Percentiles rank a stretch among this genome's conserved stretches.
Conservation (phyloP, 2,888 invertebrate species). For the Agrenia bidenticulata region DNA sequence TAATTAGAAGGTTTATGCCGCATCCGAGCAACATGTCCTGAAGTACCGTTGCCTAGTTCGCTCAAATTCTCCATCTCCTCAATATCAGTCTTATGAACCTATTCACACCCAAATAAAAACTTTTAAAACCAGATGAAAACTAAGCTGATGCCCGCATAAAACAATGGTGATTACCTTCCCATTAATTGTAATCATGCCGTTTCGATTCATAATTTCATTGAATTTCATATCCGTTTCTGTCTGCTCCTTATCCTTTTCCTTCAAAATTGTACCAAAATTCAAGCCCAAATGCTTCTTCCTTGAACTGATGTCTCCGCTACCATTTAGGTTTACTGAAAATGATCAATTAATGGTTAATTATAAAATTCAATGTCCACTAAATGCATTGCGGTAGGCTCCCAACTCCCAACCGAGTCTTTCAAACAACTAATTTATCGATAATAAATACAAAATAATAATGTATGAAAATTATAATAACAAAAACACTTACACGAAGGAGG, state of each 20-base stretch:
- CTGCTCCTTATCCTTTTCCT: conserved; percentile 57
- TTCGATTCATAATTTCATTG: conserved; percentile 89
- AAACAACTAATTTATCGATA: too few relatives aligned
- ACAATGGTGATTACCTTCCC: conserved; percentile 63
- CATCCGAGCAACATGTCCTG: conserved; percentile 98
- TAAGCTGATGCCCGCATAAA: neutral
- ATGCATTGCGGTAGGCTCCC: too few relatives aligned
- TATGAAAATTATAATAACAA: neutral
- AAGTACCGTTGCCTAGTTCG: conserved; percentile 91
- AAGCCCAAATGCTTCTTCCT: conserved; percentile 34
- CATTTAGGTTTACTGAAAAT: conserved; percentile 28
- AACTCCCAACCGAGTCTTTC: too few relatives aligned
- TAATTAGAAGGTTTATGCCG: conserved; percentile 79
- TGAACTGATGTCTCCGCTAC: conserved; percentile 17
- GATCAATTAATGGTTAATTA: too few relatives aligned
- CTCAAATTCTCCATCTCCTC: conserved; percentile 81
- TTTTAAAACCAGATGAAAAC: conserved; percentile 3
- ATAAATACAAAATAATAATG: neutral
- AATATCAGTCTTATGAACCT: conserved; percentile 75
- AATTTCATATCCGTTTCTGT: conserved; percentile 74
- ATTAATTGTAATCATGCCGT: conserved; percentile 82
- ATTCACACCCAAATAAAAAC: conserved; percentile 19
- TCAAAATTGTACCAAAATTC: conserved; percentile 34
- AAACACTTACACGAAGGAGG: conserved; percentile 14
- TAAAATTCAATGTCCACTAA: too few relatives aligned